phyloP scores from a whole-genome alignment of 1,140 invertebrate species.

The Drosophila pandora region DNA sequence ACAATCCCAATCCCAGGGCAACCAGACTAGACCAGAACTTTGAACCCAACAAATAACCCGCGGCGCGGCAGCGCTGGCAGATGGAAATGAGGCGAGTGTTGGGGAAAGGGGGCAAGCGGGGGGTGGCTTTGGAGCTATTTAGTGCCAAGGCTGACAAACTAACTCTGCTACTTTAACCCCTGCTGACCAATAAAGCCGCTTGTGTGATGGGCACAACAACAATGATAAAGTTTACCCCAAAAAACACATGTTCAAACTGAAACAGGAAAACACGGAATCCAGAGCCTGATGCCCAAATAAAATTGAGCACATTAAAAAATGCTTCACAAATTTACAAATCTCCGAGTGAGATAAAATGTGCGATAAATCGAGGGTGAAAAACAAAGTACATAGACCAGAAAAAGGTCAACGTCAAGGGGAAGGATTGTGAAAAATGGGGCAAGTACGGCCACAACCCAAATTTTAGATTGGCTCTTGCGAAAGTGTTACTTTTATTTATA shows the following conservation, averaged over 20 bases:
- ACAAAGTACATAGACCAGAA: conserved; percentile 39
- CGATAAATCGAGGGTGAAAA: conserved; percentile 15
- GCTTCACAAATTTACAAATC: conserved; percentile 82
- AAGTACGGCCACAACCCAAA: conserved; percentile 19
- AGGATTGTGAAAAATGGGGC: conserved; percentile 61
- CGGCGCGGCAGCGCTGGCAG: conserved; percentile 50
- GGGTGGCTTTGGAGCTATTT: conserved; percentile 34
- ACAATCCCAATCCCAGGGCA: conserved; percentile 34
- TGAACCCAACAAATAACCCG: conserved; percentile 74
- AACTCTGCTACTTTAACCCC: conserved; percentile 73
- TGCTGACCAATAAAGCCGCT: conserved; percentile 81
- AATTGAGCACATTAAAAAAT: conserved; percentile 81
- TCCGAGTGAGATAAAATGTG: conserved; percentile 46
- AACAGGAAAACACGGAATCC: conserved; percentile 8
- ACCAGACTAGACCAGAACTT: conserved; percentile 54
- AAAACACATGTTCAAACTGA: conserved; percentile 62
- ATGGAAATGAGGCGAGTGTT: conserved; percentile 45
- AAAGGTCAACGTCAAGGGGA: conserved; percentile 53
- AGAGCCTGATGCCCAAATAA: conserved; percentile 52
- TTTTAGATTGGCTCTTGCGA: conserved; percentile 48
- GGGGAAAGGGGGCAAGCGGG: not conserved
- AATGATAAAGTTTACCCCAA: conserved; percentile 63
- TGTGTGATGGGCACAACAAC: conserved; percentile 74
- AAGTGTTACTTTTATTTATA: not conserved
- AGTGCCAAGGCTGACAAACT: conserved; percentile 74